Evolutionary conservation across 1,140 invertebrate species (phyloP).

Genomic region (Paralvinella palmiformis): DNA sequence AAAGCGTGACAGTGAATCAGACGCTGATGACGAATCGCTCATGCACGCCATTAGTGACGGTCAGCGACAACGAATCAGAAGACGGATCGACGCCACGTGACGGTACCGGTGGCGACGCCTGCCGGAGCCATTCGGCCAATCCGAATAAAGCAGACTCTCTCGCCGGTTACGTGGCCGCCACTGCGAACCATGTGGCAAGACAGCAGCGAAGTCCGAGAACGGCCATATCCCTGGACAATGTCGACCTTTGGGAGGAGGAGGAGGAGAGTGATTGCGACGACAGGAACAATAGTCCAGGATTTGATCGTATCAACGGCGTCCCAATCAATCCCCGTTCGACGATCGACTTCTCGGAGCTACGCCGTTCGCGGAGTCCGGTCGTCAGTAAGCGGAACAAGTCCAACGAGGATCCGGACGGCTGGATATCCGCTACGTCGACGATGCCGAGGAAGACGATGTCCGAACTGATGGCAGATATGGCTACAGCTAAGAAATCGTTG

Average conservation of each 20-base stretch:
- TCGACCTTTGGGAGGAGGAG: slow-evolving; percentile 3
- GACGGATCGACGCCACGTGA: too few species aligned
- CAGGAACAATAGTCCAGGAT: slow-evolving; percentile 2
- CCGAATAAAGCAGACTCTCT: not conserved
- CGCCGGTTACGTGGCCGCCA: not conserved
- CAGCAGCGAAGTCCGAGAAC: not conserved
- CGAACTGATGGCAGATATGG: too few species aligned
- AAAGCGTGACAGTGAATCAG: too few species aligned
- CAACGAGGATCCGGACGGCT: too few species aligned
- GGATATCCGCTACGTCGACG: too few species aligned
- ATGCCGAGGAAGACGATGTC: too few species aligned
- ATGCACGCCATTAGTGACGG: not conserved
- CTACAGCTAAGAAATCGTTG: too few species aligned
- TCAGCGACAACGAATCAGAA: slow-evolving; percentile 3
- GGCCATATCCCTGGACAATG: not conserved
- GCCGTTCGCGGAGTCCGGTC: not conserved
- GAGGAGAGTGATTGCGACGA: not conserved
- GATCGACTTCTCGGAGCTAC: slow-evolving; percentile 7
- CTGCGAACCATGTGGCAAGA: not conserved
- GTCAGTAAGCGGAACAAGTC: not conserved
- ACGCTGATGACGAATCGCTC: slow-evolving; percentile 3
- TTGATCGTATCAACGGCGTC: not conserved
- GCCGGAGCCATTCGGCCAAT: not conserved
- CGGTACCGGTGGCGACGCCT: not conserved
- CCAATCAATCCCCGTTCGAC: not conserved